Evolutionary conservation across 2,113 vertebrate species (phyloP), one percentile per base, ranked within the genome.

Genomic region (Notothenia coriiceps): DNA sequence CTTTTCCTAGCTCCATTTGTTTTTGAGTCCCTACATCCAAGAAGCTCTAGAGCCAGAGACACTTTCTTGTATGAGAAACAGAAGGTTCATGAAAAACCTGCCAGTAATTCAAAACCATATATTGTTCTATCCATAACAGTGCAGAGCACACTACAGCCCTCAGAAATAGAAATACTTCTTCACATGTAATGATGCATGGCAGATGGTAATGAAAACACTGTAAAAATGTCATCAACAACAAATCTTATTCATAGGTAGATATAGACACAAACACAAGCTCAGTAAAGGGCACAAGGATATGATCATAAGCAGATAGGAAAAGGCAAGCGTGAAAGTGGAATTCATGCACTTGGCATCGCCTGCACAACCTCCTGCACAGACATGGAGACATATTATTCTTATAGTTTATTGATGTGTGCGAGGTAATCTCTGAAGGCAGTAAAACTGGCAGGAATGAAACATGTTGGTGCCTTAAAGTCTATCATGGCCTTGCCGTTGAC

Each of bases 71-170:
- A 7, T 14, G 46, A 17, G 68, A 60, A 55, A 68, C 50, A 73
- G 22, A 12, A 5, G 22, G 63, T 47, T 74, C 47, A 46, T 43
- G 15, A 46, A 20, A 77, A 64, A 59, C 44, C 67, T 52, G 77
- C 73, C 61, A 49, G 56, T 75, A 43, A 33, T 75, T 67, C 25
- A 67, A 22, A 76, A 61, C 14, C 35, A 22, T 54, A 57, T 25
- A 71, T 63, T 15, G 51, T 14, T 74, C 25, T 1, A 12, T 68
- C 69, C 61, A 56, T 29, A 62, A 59, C 6, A 76, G 62, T 6
- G 25, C 25, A 22, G 18, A 7, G 1, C 22, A 15, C 6, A 54
- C 10, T 35, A 6, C 49, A 46, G 25, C 52, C 64, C 49, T 61
- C 25, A 17, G 65, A 77, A 11, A 44, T n/a, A 17, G 65, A 77